Percentiles rank a stretch among this genome's conserved stretches.
Conservation (phyloP, 2,113 vertebrate species). For the Potamarius usumacintae region DNA sequence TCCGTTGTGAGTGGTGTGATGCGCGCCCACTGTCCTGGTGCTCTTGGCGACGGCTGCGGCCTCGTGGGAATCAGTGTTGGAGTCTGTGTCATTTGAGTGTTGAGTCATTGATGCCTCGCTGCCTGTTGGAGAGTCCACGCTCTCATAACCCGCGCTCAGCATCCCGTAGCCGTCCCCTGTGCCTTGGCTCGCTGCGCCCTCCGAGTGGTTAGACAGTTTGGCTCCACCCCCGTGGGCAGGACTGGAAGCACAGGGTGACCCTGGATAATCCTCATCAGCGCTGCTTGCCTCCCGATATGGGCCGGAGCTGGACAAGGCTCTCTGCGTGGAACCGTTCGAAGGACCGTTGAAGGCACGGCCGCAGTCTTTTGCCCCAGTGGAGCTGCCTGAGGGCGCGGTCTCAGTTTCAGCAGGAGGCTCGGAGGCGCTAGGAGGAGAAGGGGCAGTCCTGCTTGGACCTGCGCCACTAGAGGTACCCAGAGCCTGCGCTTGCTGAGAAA, state of each 20-base stretch:
- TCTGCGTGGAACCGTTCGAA: conserved; percentile 90
- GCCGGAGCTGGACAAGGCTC: conserved; percentile 78
- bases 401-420: conserved; percentile 80
- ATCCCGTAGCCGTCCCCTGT: conserved; percentile 83
- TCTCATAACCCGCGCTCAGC: conserved; percentile 91
- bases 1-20: conserved; percentile 90
- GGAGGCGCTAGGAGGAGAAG: conserved; percentile 71
- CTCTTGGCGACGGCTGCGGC: conserved; percentile 86
- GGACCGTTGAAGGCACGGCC: conserved; percentile 93
- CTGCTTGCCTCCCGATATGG: conserved; percentile 92
- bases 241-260: conserved; percentile 87
- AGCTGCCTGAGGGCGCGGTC: conserved; percentile 59
- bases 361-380: conserved; percentile 82
- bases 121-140: conserved; percentile 98
- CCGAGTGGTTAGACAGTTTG: conserved; percentile 94
- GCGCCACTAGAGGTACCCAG: conserved; percentile 69
- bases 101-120: conserved; percentile 98
- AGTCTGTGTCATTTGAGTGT: conserved; percentile 98
- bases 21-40: conserved; percentile 93
- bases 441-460: conserved; percentile 86
- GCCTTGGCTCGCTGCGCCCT: conserved; percentile 87
- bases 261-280: conserved; percentile 88
- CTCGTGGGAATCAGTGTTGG: conserved; percentile 94
- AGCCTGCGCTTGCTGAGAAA: conserved; percentile 84
- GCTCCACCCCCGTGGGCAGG: conserved; percentile 84